Evolutionary conservation across 2,797 vertebrate species (phyloP).

Genomic region (Bradypus variegatus): DNA sequence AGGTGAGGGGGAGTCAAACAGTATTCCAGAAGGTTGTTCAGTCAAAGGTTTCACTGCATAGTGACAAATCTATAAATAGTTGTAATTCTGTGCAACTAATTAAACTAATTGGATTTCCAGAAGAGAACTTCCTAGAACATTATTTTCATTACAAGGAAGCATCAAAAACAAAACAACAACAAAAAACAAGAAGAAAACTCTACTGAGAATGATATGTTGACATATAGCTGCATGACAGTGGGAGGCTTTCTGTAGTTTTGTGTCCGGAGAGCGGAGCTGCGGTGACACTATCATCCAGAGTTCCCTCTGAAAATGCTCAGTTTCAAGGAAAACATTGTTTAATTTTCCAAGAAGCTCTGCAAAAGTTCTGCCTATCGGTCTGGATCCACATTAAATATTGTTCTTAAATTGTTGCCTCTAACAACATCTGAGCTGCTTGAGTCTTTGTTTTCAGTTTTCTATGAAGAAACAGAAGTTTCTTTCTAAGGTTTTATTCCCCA

Average conservation of each 20-base stretch:
- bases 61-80: not conserved
- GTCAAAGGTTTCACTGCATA: not conserved
- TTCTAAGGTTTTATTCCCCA: not conserved
- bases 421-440: not conserved
- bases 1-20: not conserved
- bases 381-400: not conserved
- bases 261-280: not conserved
- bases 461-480: not conserved
- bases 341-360: not conserved
- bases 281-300: accelerated
- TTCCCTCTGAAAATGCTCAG: not conserved
- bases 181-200: too few species aligned
- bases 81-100: not conserved
- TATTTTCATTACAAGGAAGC: not conserved
- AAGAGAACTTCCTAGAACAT: not conserved
- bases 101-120: not conserved
- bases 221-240: not conserved
- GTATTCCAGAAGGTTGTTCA: not conserved
- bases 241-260: not conserved
- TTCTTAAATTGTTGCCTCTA: not conserved
- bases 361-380: not conserved
- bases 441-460: not conserved
- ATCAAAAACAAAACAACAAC: not conserved
- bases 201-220: not conserved
- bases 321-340: not conserved